These are phyloP conservation scores for Spermophilus dauricus DNA, from an alignment of 2,113 vertebrate genomes.

Conservation along the genomic window DNA sequence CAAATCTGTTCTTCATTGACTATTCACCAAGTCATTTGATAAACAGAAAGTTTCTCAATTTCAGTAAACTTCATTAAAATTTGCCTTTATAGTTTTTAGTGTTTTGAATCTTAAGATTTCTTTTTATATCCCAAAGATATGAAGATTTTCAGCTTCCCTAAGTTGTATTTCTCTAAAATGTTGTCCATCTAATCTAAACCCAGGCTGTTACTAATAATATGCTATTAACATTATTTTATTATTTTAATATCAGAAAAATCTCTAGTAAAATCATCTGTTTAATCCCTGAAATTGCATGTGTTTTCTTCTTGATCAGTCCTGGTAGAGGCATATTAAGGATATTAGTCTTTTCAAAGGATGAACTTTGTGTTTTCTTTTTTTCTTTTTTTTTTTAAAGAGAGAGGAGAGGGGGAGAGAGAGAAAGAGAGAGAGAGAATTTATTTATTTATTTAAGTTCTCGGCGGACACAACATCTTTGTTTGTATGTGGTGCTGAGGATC, in stretches of 20 bases:
- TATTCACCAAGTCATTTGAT: background rate
- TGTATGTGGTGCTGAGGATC: too few relatives aligned
- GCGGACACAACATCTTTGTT: too few relatives aligned
- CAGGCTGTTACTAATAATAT: background rate
- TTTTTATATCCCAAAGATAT: background rate
- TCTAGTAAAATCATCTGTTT: background rate
- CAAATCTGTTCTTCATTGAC: conserved; percentile 24
- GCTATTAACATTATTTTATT: background rate
- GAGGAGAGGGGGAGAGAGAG: too few relatives aligned
- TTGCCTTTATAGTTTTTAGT: background rate
- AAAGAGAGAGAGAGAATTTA: too few relatives aligned
- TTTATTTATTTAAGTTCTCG: too few relatives aligned
- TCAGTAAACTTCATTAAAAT: background rate
- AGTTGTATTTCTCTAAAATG: background rate
- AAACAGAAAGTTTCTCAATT: conserved; percentile 1
- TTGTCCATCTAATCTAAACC: background rate
- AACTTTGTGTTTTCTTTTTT: background rate
- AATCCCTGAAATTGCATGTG: background rate
- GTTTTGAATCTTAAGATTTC: background rate
- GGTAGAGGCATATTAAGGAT: background rate
- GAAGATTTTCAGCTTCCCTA: conserved; percentile 1
- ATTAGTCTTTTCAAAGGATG: background rate
- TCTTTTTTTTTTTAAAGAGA: too few relatives aligned
- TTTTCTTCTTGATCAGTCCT: background rate
- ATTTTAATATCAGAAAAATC: background rate